A percentile compares a stretch with the other conserved stretches of the same genome.
Evolutionary conservation across 2,888 invertebrate genomes (phyloP).

Genomic region (Trichopoda pennipes): DNA sequence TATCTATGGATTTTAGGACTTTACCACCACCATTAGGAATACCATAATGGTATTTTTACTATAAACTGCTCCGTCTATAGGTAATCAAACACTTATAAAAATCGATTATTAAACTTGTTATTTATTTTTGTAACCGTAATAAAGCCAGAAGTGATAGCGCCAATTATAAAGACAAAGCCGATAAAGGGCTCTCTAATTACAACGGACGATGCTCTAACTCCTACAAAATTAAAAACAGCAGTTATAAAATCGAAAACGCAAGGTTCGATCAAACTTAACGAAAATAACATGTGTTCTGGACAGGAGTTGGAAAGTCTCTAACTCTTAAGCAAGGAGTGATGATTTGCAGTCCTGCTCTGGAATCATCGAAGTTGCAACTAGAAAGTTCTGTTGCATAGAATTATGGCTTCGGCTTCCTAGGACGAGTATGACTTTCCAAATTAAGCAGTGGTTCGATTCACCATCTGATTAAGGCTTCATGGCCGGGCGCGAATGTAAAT

Average conservation of each 20-base stretch:
- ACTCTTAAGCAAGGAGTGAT: too few species aligned
- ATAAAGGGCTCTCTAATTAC: conserved; percentile 59
- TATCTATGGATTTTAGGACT: conserved; percentile 95
- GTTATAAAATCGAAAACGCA: conserved; percentile 64
- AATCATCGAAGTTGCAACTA: too few species aligned
- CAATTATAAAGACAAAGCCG: conserved; percentile 75
- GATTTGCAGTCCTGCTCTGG: too few species aligned
- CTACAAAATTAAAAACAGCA: conserved; percentile 71
- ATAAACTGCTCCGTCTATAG: conserved; percentile 88
- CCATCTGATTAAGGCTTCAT: too few species aligned
- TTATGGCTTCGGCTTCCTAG: too few species aligned
- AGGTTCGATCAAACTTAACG: not conserved
- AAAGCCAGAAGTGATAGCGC: conserved; percentile 35
- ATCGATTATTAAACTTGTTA: not conserved
- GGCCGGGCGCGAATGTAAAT: too few species aligned
- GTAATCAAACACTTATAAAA: conserved; percentile 80
- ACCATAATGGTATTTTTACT: conserved; percentile 97
- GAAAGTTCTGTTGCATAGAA: too few species aligned
- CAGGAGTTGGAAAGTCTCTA: too few species aligned
- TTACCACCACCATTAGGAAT: conserved; percentile 95
- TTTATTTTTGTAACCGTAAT: conserved; percentile 11
- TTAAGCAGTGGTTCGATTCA: too few species aligned
- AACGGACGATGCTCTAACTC: conserved; percentile 73
- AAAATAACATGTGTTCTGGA: too few species aligned
- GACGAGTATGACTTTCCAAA: too few species aligned